These are phyloP conservation scores for Tautogolabrus adspersus DNA, from an alignment of 2,113 vertebrate species.

Conservation along the genomic window DNA sequence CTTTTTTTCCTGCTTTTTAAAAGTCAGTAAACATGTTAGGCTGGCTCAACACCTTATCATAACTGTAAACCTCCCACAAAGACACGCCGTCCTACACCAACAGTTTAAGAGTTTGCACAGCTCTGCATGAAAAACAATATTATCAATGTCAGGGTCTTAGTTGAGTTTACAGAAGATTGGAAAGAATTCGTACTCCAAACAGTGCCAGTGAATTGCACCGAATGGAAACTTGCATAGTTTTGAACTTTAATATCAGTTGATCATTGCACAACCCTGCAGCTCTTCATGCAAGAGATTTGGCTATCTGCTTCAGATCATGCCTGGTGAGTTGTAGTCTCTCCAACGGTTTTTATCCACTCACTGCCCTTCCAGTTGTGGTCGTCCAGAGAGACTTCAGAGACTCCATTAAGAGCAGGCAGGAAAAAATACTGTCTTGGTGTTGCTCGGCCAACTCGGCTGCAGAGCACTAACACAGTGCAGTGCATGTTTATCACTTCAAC, in stretches of 20 bases:
- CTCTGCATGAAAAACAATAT: constrained; percentile 24
- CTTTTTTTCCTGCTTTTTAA: not conserved
- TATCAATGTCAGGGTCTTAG: not conserved
- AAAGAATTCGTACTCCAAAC: constrained; percentile 16
- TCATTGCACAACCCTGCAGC: constrained; percentile 52
- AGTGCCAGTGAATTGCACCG: not conserved
- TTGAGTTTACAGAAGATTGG: constrained; percentile 13
- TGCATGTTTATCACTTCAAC: constrained; percentile 5
- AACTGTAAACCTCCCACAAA: not conserved
- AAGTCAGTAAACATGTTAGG: not conserved
- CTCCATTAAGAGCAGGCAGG: constrained; percentile 18
- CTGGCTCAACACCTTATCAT: not conserved
- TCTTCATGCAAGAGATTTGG: constrained; percentile 20
- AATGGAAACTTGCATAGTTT: constrained; percentile 14
- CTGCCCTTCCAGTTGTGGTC: constrained; percentile 38
- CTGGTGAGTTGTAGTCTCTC: constrained; percentile 23
- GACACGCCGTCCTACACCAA: not conserved
- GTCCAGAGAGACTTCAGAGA: constrained; percentile 28
- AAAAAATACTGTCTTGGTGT: constrained; percentile 17
- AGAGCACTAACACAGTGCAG: not conserved
- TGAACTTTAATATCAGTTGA: constrained; percentile 31
- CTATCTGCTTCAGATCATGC: constrained; percentile 9
- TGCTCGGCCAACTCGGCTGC: constrained; percentile 1
- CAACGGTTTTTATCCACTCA: constrained; percentile 23
- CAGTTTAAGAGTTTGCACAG: not conserved